Base-by-base conservation (phyloP, 2,113 vertebrate species). In the Rhynchopsitta pachyrhyncha region DNA sequence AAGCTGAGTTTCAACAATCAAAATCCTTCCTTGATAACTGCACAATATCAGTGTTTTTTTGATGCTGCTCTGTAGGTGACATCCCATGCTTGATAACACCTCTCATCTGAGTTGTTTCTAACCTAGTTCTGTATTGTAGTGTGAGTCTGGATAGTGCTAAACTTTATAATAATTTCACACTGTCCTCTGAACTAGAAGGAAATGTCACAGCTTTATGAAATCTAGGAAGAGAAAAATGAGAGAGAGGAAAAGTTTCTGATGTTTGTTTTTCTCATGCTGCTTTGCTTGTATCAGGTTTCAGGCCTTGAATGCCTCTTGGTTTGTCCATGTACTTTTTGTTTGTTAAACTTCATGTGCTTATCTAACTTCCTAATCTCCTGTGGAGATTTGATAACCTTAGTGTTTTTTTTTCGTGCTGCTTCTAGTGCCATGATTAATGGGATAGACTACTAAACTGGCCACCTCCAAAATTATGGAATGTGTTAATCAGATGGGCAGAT, bases 381-480 rank as follows among this genome's bases (percentile, higher is more conserved):
- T 71, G 83, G 87, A 67, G 94, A 96, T 97, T 95, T 93, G 95
- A 98, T 97, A 97, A 97, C 92, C 94, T 96, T 39, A 49, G 80
- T 92, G 41, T 2, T 31, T 96, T 96, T 96, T 95, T 95, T 97
- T 92, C 75, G 31, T 93, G 77, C 67, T 93, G 76, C 74, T 97
- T 94, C 95, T 95, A 96, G 86, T 83, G 79, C 93, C 97, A 97
- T 98, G 98, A 99, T 98, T 98, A 98, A 98, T 98, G 97, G 91
- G 96, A 95, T 96, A 95, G 96, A 97, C 92, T 95, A 91, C 93
- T 97, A 97, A 97, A 98, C 97, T 95, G 92, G 91, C 96, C 97
- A 96, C 92, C 91, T 97, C 86, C 96, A 97, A 98, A 99, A 98
- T 97, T 98, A 98, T 98, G 98, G 98, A 98, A 99, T 98, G 98